phyloP scores from a whole-genome alignment of 2,797 vertebrate genomes.

The Telmatherina bonti region DNA sequence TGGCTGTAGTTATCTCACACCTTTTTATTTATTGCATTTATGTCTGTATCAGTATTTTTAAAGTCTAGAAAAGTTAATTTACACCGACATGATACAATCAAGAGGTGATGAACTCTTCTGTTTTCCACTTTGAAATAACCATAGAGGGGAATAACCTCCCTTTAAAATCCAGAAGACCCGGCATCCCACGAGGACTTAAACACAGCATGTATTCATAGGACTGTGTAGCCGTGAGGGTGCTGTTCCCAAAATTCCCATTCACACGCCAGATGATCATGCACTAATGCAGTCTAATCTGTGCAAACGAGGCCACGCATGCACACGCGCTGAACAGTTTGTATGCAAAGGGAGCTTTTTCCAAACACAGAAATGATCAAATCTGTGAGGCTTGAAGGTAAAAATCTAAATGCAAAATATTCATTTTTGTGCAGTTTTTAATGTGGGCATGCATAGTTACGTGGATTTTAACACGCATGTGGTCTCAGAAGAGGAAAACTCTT shows the following conservation, averaged over 20 bases:
- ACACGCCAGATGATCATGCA: no score
- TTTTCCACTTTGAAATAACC: not conserved
- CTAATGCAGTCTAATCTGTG: no score
- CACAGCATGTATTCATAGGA: not conserved
- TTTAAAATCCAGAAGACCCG: not conserved
- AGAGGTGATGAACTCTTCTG: not conserved
- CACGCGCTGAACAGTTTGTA: no score
- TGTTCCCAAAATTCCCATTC: not conserved
- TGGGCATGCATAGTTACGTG: not conserved
- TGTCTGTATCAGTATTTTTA: not conserved
- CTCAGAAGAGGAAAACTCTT: no score
- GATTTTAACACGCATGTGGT: not conserved
- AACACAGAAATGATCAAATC: not conserved
- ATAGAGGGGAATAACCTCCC: no score
- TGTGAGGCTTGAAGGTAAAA: not conserved
- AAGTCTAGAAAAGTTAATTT: not conserved
- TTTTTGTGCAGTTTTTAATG: not conserved
- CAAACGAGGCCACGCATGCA: no score
- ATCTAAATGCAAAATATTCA: not conserved
- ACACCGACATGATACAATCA: not conserved
- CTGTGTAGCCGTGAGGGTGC: not conserved
- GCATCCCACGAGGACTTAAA: not conserved
- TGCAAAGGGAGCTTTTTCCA: not conserved
- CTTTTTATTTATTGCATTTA: no score
- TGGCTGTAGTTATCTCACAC: no score